A percentile compares a stretch with the other conserved stretches of the same genome.
Evolutionary conservation across 2,888 invertebrate species (phyloP).

Genomic region (Belgica antarctica): DNA sequence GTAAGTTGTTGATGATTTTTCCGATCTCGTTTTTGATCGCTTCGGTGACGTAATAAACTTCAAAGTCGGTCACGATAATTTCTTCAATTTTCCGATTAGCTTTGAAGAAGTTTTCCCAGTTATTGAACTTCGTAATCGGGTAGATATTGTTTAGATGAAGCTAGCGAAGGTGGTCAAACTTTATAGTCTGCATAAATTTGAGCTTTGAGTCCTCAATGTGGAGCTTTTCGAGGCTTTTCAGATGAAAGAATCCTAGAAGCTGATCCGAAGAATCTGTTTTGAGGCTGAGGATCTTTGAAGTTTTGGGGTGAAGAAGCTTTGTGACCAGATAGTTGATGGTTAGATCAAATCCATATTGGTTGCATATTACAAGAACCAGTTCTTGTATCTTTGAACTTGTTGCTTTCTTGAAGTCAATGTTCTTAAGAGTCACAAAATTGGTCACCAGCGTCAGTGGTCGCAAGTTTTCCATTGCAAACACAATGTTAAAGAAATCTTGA

Average conservation of each 20-base stretch:
- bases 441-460: constrained; percentile 19
- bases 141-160: constrained; percentile 30
- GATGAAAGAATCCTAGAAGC: constrained; percentile 13
- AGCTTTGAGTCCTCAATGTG: constrained; percentile 34
- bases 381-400: constrained; percentile 1
- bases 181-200: constrained; percentile 36
- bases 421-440: constrained; percentile 35
- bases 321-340: constrained; percentile 24
- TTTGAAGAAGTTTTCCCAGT: constrained; percentile 40
- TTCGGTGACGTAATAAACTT: constrained; percentile 34
- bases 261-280: constrained; percentile 34
- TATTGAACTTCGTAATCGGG: constrained; percentile 30
- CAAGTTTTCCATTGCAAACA: constrained; percentile 29
- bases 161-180: constrained; percentile 5
- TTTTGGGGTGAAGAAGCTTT: neutral
- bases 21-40: constrained; percentile 23
- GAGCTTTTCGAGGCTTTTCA: constrained; percentile 21
- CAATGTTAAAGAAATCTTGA: constrained; percentile 31
- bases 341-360: constrained; percentile 35
- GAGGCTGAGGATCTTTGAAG: neutral
- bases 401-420: constrained; percentile 39
- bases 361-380: constrained; percentile 16
- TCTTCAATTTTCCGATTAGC: neutral
- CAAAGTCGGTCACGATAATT: neutral
- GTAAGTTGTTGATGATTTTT: constrained; percentile 30